These are phyloP conservation scores for Nyctibius bracteatus DNA, from an alignment of 2,113 vertebrate species.

Conservation along the genomic window DNA sequence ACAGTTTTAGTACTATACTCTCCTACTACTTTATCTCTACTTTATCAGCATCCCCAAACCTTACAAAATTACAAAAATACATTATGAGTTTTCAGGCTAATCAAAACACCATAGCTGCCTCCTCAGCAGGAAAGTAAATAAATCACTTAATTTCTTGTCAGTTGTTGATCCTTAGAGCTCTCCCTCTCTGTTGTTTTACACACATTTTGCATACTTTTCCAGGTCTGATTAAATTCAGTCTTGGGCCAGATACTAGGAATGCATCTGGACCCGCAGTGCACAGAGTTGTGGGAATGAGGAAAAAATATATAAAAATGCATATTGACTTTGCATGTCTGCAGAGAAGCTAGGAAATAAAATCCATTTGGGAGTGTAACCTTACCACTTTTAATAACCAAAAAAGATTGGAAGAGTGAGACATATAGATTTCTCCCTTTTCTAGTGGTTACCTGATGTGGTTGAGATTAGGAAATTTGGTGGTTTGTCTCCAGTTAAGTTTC, in stretches of 20 bases:
- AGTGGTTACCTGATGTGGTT: background rate
- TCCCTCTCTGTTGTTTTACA: background rate
- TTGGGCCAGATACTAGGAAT: background rate
- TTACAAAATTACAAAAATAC: slow-evolving; percentile 1
- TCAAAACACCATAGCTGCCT: background rate
- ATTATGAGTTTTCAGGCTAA: background rate
- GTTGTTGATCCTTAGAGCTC: background rate
- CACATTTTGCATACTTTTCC: background rate
- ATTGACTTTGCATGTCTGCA: background rate
- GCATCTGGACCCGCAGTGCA: background rate
- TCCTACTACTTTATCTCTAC: background rate
- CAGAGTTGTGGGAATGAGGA: background rate
- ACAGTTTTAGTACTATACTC: background rate
- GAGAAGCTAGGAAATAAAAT: background rate
- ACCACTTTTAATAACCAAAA: background rate
- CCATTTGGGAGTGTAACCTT: background rate
- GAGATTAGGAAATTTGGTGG: background rate
- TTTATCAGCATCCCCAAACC: background rate
- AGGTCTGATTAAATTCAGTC: background rate
- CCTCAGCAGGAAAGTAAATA: background rate
- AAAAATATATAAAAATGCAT: background rate
- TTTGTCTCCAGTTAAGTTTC: background rate
- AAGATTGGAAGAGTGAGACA: background rate
- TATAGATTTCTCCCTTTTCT: background rate
- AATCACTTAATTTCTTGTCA: background rate